Base-by-base conservation (phyloP, 2,113 vertebrate genomes). In the Catagonus wagneri region DNA sequence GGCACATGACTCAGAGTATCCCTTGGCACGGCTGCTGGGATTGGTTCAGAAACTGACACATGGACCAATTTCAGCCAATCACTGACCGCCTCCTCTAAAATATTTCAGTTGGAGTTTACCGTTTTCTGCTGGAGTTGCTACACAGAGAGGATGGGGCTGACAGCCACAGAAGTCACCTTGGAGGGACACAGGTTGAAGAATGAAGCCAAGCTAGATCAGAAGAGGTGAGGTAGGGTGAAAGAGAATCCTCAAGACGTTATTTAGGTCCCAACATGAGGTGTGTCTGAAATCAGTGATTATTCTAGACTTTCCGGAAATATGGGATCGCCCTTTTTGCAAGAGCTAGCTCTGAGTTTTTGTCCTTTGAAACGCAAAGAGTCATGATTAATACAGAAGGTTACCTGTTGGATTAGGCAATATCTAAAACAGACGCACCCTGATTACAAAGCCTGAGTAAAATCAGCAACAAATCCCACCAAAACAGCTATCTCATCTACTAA, bases 391-490 rank as follows among this genome's bases (percentile, higher is more conserved):
- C 12, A 3, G 44, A 93, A 17, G 80, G 13, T 91, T 80, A 68
- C 11, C 7, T 93, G 10, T 71, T 71, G 90, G 20, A 81, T 83
- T 52, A 93, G 56, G n/a, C 16, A 86, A 54, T 12, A 76, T 15
- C 12, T 32, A 85, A 72, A 97, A 44, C 60, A 93, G n/a, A 78
- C 11, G 66, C 90, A 61, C 2, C 15, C 79, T 91, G 39, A 90
- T 52, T 89, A 74, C 56, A 86, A 94, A 86, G 7, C 6, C 50
- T 56, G 74, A 72, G 10, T 63, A 16, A 74, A 89, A 79, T 83
- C 32, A 74, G 7, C 54, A 52, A 75, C 8, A 83, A 81, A 87
- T 86, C 27, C n/a, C 32, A 52, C 80, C 86, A 4, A 83, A 92
- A 68, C 2, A 16, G 12, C 6, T 6, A 4, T 65, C 14, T 69